A percentile compares a stretch with the other conserved stretches of the same genome.
phyloP scores from a whole-genome alignment of 1,140 invertebrate species.

The Heliconius nattereri region DNA sequence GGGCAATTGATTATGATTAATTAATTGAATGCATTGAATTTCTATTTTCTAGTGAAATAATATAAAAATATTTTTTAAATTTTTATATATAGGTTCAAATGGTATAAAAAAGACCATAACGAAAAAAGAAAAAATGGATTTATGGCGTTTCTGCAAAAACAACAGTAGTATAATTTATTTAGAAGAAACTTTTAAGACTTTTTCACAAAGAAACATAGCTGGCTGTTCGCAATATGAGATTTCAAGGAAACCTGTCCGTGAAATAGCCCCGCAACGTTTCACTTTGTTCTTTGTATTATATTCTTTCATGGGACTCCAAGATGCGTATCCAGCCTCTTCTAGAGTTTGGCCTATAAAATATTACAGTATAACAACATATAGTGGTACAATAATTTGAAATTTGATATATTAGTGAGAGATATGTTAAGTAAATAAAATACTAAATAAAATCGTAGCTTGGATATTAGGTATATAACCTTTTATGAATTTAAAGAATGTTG shows the following conservation, averaged over 20 bases:
- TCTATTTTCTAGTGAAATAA: too few species aligned
- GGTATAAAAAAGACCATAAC: too few species aligned
- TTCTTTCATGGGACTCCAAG: conserved; percentile 53
- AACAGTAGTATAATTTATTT: background rate
- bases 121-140: too few species aligned
- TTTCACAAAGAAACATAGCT: conserved; percentile 66
- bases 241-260: conserved; percentile 57
- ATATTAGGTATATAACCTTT: too few species aligned
- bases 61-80: too few species aligned
- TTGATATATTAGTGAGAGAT: too few species aligned
- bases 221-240: conserved; percentile 49
- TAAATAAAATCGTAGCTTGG: too few species aligned
- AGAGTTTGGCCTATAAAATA: conserved; percentile 51
- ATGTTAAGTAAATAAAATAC: background rate
- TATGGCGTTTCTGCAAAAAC: background rate
- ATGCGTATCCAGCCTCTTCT: conserved; percentile 57
- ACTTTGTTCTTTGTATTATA: conserved; percentile 31
- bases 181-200: conserved; percentile 36
- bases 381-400: background rate
- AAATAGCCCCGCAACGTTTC: conserved; percentile 57
- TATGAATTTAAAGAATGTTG: too few species aligned
- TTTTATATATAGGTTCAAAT: too few species aligned
- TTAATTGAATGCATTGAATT: too few species aligned
- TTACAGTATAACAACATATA: background rate
- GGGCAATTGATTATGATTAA: too few species aligned